Base-by-base conservation (phyloP, 2,797 vertebrate genomes). In the Periparus ater region DNA sequence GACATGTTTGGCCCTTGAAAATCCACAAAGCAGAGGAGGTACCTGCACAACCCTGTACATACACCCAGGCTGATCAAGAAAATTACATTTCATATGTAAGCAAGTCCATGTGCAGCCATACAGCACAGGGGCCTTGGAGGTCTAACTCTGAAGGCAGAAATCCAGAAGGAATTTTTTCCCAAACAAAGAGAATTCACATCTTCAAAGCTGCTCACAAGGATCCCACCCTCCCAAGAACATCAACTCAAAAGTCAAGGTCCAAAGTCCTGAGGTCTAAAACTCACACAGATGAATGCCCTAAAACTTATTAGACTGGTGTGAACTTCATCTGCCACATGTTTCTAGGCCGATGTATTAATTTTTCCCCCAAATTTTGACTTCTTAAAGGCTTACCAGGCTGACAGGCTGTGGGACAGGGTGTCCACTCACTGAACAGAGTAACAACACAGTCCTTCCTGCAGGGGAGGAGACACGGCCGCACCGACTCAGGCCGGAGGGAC, bases 371-470 rank as follows among this genome's bases (percentile, higher is more conserved):
- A 61, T 76, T 32, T 17, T 55, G 13, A 26, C 20, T 30, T 72
- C 47, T 53, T 38, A 12, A 80, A 65, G 81, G 53, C 96, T 84
- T 98, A 99, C 99, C 99, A 97, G 98, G 97, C 45, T 98, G 97
- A 83, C 99, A 99, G 19, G 90, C 82, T 38, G 97, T 97, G 1
- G 99, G 99, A 87, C 99, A 99, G 76, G 91, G 94, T 3, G 98
- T 99, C 99, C 99, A 99, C 96, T 99, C 99, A 21, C 99, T 99
- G 97, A 99, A 99, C 36, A 98, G 98, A 0, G 99, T 99, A 71
- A 99, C 99, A 5, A 98, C 27, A 76, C 99, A 99, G 97, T 99
- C 98, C 88, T 96, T 99, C 97, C 97, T 98, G 97, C 99, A 99
- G 29, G 98, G 98, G 9, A 99, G 98, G 42, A 97, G 96, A 94